Evolutionary conservation across 2,888 invertebrate species (phyloP).

Genomic region (Neria commutata): DNA sequence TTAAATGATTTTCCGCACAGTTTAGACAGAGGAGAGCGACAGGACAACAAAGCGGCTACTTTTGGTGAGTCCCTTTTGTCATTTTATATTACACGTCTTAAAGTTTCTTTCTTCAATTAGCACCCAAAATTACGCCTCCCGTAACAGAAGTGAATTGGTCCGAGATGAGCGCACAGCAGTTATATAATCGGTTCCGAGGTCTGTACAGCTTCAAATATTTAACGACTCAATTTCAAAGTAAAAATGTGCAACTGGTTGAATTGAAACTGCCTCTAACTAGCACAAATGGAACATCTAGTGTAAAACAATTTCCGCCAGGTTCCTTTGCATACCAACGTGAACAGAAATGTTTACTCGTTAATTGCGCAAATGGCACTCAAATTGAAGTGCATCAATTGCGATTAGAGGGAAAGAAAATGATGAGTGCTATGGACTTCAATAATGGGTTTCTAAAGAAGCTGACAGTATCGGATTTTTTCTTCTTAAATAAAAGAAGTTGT

Average conservation of each 20-base stretch:
- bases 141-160: conserved; percentile 72
- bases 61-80: conserved; percentile 67
- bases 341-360: conserved; percentile 67
- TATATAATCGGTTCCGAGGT: conserved; percentile 77
- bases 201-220: conserved; percentile 70
- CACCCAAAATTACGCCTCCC: conserved; percentile 72
- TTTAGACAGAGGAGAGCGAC: conserved; percentile 67
- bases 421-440: conserved; percentile 81
- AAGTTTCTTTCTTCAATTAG: conserved; percentile 66
- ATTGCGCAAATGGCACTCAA: conserved; percentile 71
- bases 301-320: conserved; percentile 63
- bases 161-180: conserved; percentile 67
- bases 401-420: conserved; percentile 72
- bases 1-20: conserved; percentile 68
- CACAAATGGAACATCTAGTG: not conserved
- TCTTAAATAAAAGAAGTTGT: conserved; percentile 41
- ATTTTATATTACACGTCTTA: not conserved
- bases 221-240: conserved; percentile 68
- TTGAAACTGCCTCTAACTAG: conserved; percentile 45
- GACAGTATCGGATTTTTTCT: conserved; percentile 15
- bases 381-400: conserved; percentile 71
- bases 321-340: conserved; percentile 67
- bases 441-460: conserved; percentile 80
- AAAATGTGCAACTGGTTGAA: conserved; percentile 69
- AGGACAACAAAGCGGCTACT: conserved; percentile 68